Conservation (phyloP, 2,888 invertebrate species). For the Unio pictorum region DNA sequence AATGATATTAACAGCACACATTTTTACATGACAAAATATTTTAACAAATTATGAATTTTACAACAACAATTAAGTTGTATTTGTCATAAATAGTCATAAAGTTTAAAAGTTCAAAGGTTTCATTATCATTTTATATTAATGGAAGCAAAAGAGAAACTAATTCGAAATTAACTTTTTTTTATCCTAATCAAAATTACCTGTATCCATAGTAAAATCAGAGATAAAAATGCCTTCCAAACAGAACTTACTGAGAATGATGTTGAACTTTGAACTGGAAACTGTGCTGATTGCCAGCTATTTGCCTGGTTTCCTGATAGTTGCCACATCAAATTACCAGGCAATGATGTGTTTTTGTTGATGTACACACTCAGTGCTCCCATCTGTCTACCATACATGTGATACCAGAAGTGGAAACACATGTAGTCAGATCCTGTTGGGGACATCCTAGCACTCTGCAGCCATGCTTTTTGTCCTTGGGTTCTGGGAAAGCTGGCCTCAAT, state of each 20-base stretch:
- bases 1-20: too few species aligned
- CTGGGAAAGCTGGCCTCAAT: conserved; percentile 59
- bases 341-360: conserved; percentile 39
- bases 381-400: conserved; percentile 63
- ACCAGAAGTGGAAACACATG: conserved; percentile 64
- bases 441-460: conserved; percentile 48
- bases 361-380: conserved; percentile 60
- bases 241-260: conserved; percentile 46
- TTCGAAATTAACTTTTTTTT: too few species aligned
- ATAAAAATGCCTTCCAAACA: not conserved
- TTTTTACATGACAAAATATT: too few species aligned
- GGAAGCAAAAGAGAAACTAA: too few species aligned
- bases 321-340: conserved; percentile 51
- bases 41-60: too few species aligned
- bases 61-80: too few species aligned
- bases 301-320: conserved; percentile 48
- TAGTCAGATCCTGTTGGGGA: conserved; percentile 38
- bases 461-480: conserved; percentile 50
- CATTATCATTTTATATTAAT: too few species aligned
- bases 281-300: conserved; percentile 50
- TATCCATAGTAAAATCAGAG: not conserved
- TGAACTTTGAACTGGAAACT: conserved; percentile 41
- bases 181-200: not conserved
- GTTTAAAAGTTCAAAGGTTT: too few species aligned
- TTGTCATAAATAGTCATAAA: too few species aligned